Evolutionary conservation across 2,113 vertebrate species (phyloP), one percentile per base, ranked within the genome.

Genomic region (Oxygymnocypris stewartii): DNA sequence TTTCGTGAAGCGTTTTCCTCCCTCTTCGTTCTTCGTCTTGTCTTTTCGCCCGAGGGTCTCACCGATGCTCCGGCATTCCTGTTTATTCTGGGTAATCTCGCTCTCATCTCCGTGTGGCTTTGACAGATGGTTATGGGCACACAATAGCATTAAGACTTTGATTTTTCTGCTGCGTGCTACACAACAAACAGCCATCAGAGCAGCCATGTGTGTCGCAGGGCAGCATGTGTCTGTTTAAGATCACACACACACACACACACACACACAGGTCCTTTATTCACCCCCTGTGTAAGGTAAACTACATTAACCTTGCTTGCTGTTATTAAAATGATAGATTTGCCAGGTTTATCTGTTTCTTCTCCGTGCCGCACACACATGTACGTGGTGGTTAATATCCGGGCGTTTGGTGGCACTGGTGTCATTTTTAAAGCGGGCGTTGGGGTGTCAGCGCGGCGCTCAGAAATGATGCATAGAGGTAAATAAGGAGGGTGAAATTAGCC

Each of bases 101-200:
- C 95, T 95, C 97, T 98, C 97, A 98, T 99, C 97, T 99, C 96
- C 96, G 96, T 96, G 96, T 96, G 97, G 96, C 96, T 96, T 97
- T 98, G 97, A 99, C 97, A 99, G 97, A 99, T 98, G 97, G 97
- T 98, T 99, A 98, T 97, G 96, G 96, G 97, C 96, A 95, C 96
- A 99, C 97, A 99, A 97, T 97, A 97, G 97, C 96, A 98, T 99
- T 98, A 98, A 97, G 96, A 97, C 95, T 97, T 98, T 95, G 95
- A 96, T 96, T 94, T 96, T 95, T 96, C 74, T 83, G 84, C 88
- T 94, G 94, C 95, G 94, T 94, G 94, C 96, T 96, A 96, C 97
- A 97, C 96, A 95, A 97, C 96, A 97, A 97, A 98, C 96, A 96
- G 96, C 94, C 95, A 96, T 97, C 96, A 97, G 95, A 97, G 96